Base-by-base conservation (phyloP, 2,113 vertebrate genomes). In the Heterotilapia buettikoferi region DNA sequence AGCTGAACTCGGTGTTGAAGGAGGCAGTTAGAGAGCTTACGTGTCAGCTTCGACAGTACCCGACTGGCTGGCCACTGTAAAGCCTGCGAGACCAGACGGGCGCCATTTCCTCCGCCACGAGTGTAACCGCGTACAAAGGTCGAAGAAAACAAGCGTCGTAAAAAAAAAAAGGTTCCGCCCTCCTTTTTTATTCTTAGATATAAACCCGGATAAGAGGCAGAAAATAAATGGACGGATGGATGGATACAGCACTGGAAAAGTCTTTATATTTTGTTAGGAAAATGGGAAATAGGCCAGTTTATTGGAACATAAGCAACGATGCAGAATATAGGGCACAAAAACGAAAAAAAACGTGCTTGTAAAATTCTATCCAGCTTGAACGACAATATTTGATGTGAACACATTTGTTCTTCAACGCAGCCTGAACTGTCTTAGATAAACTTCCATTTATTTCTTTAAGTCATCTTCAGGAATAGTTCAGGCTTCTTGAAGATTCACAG, bases 21-120 rank as follows among this genome's bases (percentile, higher is more conserved):
- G 33, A 61, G 50, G 16, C 18, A 24, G 36, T 8, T 3, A 6
- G 21, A 18, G 6, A 24, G 36, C 3, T 43, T 82, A 88, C 93
- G 92, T 93, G 94, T 94, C 95, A 95, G 82, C 80, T 83, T 63
- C 18, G 53, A 85, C 29, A 33, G 24, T 43, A 86, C 56, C 89
- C 88, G 84, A 84, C 85, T 88, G 86, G 66, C 36, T 91, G 86
- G 54, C 24, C 40, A 79, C 86, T 11, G 76, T 82, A 16, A 82
- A 84, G 36, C 57, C 81, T 24, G 38, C 53, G 26, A 79, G 50
- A 84, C 47, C 84, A 87, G 86, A 94, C 84, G 11, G 88, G 4
- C 79, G 92, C 95, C 94, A 94, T 95, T 96, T 96, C 91, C 93
- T 94, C 86, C 85, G 14, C 26, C 38, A 3, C 1, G 4, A 5